phyloP scores from a whole-genome alignment of 1,140 invertebrate genomes.

The Rhyzopertha dominica region DNA sequence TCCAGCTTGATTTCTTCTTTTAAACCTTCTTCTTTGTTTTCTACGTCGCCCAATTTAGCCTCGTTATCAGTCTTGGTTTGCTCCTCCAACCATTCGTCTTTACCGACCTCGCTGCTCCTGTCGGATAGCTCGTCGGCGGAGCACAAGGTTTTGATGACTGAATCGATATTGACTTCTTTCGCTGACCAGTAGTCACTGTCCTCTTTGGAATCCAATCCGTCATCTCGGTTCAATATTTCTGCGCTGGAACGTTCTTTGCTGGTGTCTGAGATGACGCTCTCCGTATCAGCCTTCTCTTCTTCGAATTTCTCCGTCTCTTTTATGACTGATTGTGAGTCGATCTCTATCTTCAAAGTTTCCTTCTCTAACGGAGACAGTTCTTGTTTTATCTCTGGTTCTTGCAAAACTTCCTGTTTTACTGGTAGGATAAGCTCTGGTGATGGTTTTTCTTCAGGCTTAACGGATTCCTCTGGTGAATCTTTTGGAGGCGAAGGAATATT shows the following conservation, averaged over 20 bases:
- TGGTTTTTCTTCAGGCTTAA: background rate
- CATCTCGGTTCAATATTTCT: slow-evolving; percentile 43
- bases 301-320: slow-evolving; percentile 36
- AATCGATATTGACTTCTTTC: slow-evolving; percentile 72
- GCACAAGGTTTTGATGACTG: slow-evolving; percentile 67
- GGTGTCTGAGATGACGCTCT: slow-evolving; percentile 31
- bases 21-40: background rate
- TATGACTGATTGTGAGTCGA: slow-evolving; percentile 18
- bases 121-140: slow-evolving; percentile 48
- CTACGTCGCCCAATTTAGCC: slow-evolving; percentile 8
- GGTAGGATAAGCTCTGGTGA: too few species aligned
- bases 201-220: slow-evolving; percentile 55
- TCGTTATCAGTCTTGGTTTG: slow-evolving; percentile 11
- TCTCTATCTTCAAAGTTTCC: slow-evolving; percentile 15
- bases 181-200: slow-evolving; percentile 72
- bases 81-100: slow-evolving; percentile 29
- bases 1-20: slow-evolving; percentile 29
- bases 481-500: too few species aligned
- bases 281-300: slow-evolving; percentile 35
- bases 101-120: slow-evolving; percentile 42
- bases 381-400: too few species aligned
- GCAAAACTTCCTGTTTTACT: too few species aligned
- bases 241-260: slow-evolving; percentile 33
- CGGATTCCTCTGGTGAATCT: slow-evolving; percentile 24
- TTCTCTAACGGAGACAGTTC: slow-evolving; percentile 3